Percentiles rank a stretch among this genome's conserved stretches.
These are phyloP conservation scores for Campoletis raptor DNA, from an alignment of 2,888 invertebrate species.

Conservation along the genomic window DNA sequence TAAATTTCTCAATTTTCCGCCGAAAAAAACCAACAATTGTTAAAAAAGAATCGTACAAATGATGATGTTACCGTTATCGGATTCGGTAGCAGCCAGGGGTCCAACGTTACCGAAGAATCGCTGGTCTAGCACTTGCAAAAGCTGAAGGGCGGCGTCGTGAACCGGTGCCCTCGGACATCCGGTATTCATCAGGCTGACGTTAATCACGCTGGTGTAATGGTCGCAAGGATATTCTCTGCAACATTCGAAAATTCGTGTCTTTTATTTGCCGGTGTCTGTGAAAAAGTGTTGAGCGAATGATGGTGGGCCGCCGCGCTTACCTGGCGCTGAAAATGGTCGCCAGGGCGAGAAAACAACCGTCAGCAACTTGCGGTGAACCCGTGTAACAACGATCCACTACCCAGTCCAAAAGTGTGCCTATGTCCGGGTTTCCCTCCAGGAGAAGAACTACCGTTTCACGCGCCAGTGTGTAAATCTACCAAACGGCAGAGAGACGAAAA, in stretches of 20 bases:
- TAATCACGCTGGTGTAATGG: slow-evolving; percentile 98
- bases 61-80: slow-evolving; percentile 91
- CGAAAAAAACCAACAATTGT: no score
- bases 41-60: no score
- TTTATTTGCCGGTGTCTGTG: not conserved
- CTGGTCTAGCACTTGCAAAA: slow-evolving; percentile 97
- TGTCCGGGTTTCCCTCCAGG: slow-evolving; percentile 97
- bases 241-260: slow-evolving; percentile 9
- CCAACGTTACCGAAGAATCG: slow-evolving; percentile 96
- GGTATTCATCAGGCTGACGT: slow-evolving; percentile 98
- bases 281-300: not conserved
- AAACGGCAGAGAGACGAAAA: not conserved
- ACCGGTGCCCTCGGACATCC: slow-evolving; percentile 96
- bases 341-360: slow-evolving; percentile 98
- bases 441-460: slow-evolving; percentile 97
- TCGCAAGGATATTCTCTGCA: slow-evolving; percentile 97
- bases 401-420: slow-evolving; percentile 97
- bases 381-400: slow-evolving; percentile 99
- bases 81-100: slow-evolving; percentile 89
- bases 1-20: no score
- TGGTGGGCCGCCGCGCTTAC: slow-evolving; percentile 85
- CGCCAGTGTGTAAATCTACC: slow-evolving; percentile 94
- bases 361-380: slow-evolving; percentile 95
- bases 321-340: slow-evolving; percentile 98
- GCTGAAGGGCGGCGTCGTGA: slow-evolving; percentile 97